Evolutionary conservation across 1,140 invertebrate genomes (phyloP), one percentile per base, ranked within the genome.

Genomic region (Delia radicum): DNA sequence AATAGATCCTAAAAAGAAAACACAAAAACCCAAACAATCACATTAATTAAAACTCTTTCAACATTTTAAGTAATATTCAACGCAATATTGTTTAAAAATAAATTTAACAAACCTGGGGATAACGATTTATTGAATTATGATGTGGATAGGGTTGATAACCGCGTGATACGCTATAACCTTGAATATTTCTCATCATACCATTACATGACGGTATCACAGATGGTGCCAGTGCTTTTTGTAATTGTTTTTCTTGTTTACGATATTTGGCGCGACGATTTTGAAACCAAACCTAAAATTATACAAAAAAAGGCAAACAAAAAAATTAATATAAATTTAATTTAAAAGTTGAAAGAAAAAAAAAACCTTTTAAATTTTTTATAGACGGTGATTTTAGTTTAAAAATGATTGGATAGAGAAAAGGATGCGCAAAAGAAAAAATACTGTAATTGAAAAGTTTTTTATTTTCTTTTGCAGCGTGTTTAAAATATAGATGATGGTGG

Each of bases 231-330:
- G 94, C 95, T 87, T 98, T 98, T 87, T 99, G 97, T 78, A 99
- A 89, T 87, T 99, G 97, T 86, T 98, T 98, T 87, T 99, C 97
- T 85, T 99, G 97, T 88, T 99, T 99, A 78, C 97, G 90, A 87
- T 98, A 98, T 88, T 99, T 99, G 79, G 97, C 97, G 85, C 97
- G 92, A 80, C 97, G 91, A 87, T 99, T 99, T 91, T 99, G 97
- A 90, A 99, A 99, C 97, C 85, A 87, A 78, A 86, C 85, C 85
- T 87, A 77, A 33, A 82, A 55, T 21, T 21, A 21, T 55, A 55
- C n/a, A 55, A 21, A 78, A 21, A 46, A 55, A 63, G 2, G 12
- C 5, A 76, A 74, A 18, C 12, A 13, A 8, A 75, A 18, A 27
- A 24, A 55, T 21, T 21, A 55, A 21, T 1, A 5, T 5, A 55